Percentiles rank a stretch among this genome's conserved stretches.
phyloP scores from a whole-genome alignment of 2,888 invertebrate species.

The Panopea generosa region DNA sequence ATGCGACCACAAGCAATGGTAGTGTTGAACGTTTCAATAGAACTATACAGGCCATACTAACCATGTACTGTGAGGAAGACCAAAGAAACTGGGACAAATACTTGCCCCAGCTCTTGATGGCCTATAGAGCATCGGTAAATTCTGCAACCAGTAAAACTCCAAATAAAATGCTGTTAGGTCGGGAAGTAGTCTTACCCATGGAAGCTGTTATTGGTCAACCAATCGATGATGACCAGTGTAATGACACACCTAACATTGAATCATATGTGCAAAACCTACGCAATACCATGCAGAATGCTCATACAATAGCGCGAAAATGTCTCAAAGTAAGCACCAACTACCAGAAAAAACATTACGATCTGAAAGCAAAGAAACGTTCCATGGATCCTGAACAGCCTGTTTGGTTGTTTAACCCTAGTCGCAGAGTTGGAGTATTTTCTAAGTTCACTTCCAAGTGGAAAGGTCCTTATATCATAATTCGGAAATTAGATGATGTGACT shows the following conservation, averaged over 20 bases:
- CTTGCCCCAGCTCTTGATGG: conserved; percentile 54
- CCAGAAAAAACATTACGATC: conserved; percentile 36
- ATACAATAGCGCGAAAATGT: neutral
- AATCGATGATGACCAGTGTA: neutral
- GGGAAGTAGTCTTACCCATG: conserved; percentile 34
- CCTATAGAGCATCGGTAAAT: conserved; percentile 49
- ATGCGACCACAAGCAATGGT: conserved; percentile 48
- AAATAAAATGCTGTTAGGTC: conserved; percentile 53
- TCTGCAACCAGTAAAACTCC: conserved; percentile 36
- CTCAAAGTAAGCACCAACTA: neutral
- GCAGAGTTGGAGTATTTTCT: conserved; percentile 37
- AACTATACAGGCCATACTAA: conserved; percentile 35
- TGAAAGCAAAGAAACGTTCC: conserved; percentile 10
- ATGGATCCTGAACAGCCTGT: conserved; percentile 29
- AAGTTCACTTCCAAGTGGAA: conserved; percentile 47
- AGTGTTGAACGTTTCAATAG: conserved; percentile 53
- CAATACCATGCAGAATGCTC: neutral
- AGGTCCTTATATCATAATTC: conserved; percentile 41
- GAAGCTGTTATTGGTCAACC: conserved; percentile 39
- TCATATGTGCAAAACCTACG: neutral
- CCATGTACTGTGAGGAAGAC: conserved; percentile 23
- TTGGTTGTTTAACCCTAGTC: conserved; percentile 43
- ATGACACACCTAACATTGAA: neutral
- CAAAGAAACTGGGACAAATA: conserved; percentile 46
- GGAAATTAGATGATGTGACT: conserved; percentile 35